phyloP scores from a whole-genome alignment of 2,797 vertebrate genomes.

The Rallus crepitans region DNA sequence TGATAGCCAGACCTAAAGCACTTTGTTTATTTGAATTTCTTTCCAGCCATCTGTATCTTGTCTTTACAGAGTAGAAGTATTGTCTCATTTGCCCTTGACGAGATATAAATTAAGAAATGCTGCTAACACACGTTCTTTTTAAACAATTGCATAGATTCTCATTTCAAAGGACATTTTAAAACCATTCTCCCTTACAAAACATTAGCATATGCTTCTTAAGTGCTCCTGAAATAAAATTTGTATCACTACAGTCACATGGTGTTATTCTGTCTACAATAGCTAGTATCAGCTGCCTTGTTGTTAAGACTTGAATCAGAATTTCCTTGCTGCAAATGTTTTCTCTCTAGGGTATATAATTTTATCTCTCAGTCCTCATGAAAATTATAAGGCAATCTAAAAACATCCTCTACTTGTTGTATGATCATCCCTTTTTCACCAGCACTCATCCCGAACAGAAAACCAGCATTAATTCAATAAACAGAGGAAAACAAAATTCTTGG shows the following conservation, averaged over 20 bases:
- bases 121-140: neutral
- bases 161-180: conserved; percentile 18
- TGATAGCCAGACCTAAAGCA: neutral
- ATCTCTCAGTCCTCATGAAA: neutral
- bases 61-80: neutral
- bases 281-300: neutral
- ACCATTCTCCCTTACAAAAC: neutral
- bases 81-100: neutral
- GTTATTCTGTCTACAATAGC: neutral
- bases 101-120: conserved; percentile 1
- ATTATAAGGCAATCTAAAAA: neutral
- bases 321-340: neutral
- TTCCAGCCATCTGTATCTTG: conserved; percentile 3
- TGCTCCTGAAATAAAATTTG: conserved; percentile 36
- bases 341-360: conserved; percentile 10
- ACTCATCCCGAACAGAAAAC: neutral
- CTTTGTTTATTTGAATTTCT: neutral
- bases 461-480: conserved; percentile 18
- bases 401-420: neutral
- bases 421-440: neutral
- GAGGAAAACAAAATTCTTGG: neutral
- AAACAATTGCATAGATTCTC: conserved; percentile 14
- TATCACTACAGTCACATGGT: neutral
- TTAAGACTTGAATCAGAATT: neutral
- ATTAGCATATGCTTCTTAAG: conserved; percentile 16